These are phyloP conservation scores for Zele albiditarsus DNA, from an alignment of 2,888 invertebrate species.

Conservation along the genomic window DNA sequence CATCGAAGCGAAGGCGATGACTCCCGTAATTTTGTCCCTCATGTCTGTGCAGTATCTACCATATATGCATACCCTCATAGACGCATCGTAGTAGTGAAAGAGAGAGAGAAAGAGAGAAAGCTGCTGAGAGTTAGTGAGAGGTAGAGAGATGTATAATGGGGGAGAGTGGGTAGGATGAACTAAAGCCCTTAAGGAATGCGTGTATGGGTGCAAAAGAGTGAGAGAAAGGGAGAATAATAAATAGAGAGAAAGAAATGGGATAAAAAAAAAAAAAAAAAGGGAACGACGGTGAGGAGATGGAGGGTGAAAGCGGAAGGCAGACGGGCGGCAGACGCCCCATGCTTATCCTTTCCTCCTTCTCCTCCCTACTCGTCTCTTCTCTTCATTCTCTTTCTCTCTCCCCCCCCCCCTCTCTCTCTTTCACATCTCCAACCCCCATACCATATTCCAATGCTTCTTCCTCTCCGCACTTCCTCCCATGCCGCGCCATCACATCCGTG, in stretches of 20 bases:
- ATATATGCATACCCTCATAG: constrained; percentile 10
- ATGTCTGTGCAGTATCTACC: constrained; percentile 18
- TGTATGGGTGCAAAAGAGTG: constrained; percentile 28
- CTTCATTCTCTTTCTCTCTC: constrained; percentile 21
- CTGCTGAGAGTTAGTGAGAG: neutral
- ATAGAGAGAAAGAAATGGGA: constrained; percentile 34
- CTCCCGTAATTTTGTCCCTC: constrained; percentile 41
- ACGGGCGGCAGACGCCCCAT: constrained; percentile 71
- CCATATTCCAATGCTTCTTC: constrained; percentile 9
- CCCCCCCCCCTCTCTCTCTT: constrained; percentile 38
- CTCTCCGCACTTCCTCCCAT: neutral
- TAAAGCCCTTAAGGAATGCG: constrained; percentile 36
- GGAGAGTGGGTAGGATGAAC: neutral
- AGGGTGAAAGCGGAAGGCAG: constrained; percentile 66
- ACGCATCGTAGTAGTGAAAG: constrained; percentile 42
- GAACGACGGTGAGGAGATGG: constrained; percentile 38
- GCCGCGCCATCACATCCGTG: constrained; percentile 1
- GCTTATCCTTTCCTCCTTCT: constrained; percentile 62
- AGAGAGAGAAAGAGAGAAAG: constrained; percentile 33
- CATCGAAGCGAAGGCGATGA: constrained; percentile 42
- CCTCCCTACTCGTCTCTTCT: constrained; percentile 46
- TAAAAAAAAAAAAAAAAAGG: constrained; percentile 31
- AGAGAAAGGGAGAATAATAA: constrained; percentile 31
- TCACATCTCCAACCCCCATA: constrained; percentile 11
- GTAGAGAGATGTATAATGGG: neutral